phyloP scores from a whole-genome alignment of 1,140 invertebrate species.

The Drosophila mauritiana region DNA sequence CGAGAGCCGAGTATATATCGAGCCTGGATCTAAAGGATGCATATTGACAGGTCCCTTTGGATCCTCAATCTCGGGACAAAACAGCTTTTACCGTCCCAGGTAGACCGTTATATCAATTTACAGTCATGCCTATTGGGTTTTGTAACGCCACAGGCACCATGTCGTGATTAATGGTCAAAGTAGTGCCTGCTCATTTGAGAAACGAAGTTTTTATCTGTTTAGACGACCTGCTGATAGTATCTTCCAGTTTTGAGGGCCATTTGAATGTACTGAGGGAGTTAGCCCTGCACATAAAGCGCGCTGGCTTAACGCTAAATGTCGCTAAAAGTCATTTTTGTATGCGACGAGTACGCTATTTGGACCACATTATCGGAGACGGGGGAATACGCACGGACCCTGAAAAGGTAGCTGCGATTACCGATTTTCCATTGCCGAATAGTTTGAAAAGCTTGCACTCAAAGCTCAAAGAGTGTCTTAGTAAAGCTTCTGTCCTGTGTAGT shows the following conservation, averaged over 20 bases:
- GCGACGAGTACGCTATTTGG: not conserved
- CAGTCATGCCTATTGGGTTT: too few relatives aligned
- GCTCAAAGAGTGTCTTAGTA: too few relatives aligned
- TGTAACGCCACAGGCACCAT: not conserved
- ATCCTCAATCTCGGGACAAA: not conserved
- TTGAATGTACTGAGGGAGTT: not conserved
- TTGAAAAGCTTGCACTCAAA: not conserved
- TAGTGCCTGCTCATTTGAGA: too few relatives aligned
- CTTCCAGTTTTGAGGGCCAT: not conserved
- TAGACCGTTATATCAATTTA: not conserved
- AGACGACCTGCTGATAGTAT: conserved; percentile 1
- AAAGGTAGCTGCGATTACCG: not conserved
- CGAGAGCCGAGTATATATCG: too few relatives aligned
- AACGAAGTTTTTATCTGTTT: not conserved
- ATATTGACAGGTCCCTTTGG: not conserved
- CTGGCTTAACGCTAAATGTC: not conserved
- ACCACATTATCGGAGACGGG: not conserved
- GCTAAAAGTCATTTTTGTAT: not conserved
- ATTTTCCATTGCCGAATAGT: not conserved
- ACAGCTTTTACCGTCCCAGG: not conserved
- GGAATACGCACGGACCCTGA: not conserved
- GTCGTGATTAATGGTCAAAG: not conserved
- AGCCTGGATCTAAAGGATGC: too few relatives aligned
- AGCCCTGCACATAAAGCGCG: not conserved
- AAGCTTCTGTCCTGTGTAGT: too few relatives aligned